phyloP scores from a whole-genome alignment of 2,797 vertebrate species.

The Epinephelus coioides region DNA sequence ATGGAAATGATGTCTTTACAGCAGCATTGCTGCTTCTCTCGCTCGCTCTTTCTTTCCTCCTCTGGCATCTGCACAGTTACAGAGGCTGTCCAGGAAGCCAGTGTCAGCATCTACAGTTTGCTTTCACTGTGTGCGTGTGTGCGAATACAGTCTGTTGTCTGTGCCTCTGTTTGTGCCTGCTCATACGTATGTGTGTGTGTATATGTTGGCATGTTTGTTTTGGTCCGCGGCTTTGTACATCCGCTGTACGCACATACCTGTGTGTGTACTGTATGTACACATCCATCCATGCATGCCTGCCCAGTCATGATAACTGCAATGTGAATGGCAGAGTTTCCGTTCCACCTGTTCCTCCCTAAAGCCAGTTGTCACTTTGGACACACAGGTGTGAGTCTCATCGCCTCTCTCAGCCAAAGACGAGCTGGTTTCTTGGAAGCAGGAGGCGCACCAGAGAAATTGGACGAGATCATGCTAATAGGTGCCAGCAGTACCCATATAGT shows the following conservation, averaged over 20 bases:
- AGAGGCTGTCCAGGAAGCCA: slow-evolving; percentile 65
- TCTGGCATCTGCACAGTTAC: slow-evolving; percentile 56
- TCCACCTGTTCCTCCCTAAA: slow-evolving; percentile 51
- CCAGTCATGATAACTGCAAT: slow-evolving; percentile 58
- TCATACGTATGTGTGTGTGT: not conserved
- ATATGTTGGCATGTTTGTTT: not conserved
- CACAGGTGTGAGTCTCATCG: slow-evolving; percentile 34
- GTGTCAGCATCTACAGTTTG: slow-evolving; percentile 54
- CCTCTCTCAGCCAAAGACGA: slow-evolving; percentile 28
- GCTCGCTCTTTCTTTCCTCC: slow-evolving; percentile 52
- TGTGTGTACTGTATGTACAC: slow-evolving; percentile 13
- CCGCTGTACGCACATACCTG: slow-evolving; percentile 5
- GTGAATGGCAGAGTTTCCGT: slow-evolving; percentile 41
- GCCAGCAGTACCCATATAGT: slow-evolving; percentile 25
- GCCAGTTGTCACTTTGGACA: slow-evolving; percentile 37
- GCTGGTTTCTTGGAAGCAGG: slow-evolving; percentile 14
- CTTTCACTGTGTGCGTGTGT: slow-evolving; percentile 25
- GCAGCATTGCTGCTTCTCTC: slow-evolving; percentile 45
- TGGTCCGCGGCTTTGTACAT: not conserved
- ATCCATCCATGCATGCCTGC: slow-evolving; percentile 29
- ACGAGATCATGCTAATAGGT: slow-evolving; percentile 3
- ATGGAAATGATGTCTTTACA: slow-evolving; percentile 72
- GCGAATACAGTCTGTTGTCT: not conserved
- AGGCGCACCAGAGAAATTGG: slow-evolving; percentile 11
- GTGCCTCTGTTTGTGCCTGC: not conserved